These are phyloP conservation scores for Apamea sordens DNA, from an alignment of 2,888 invertebrate genomes.

Conservation along the genomic window DNA sequence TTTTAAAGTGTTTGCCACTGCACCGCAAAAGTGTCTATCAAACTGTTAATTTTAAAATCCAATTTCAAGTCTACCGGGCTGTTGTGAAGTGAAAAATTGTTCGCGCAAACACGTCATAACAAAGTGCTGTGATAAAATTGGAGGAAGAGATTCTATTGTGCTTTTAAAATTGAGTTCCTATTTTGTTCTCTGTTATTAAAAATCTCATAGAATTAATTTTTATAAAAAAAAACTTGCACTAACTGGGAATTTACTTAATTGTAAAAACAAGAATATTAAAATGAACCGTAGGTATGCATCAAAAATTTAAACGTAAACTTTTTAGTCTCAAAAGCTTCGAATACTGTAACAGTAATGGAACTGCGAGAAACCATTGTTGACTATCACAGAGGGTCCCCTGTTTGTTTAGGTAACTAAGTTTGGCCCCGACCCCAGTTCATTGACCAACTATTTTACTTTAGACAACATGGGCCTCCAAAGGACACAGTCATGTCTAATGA, in stretches of 20 bases:
- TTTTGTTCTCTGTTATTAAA: background rate
- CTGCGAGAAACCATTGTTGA: slow-evolving; percentile 78
- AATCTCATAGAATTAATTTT: background rate
- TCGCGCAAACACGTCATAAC: slow-evolving; percentile 20
- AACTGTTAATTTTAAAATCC: slow-evolving; percentile 64
- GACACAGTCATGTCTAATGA: slow-evolving; percentile 77
- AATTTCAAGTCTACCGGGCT: slow-evolving; percentile 52
- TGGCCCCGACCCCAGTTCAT: slow-evolving; percentile 81
- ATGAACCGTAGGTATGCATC: background rate
- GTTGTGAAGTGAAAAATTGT: slow-evolving; percentile 58
- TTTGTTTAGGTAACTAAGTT: slow-evolving; percentile 88
- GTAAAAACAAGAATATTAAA: background rate
- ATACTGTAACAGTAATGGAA: slow-evolving; percentile 68
- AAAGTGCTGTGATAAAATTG: slow-evolving; percentile 28
- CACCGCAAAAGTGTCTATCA: slow-evolving; percentile 63
- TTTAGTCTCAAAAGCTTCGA: slow-evolving; percentile 48
- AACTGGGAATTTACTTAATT: too few species aligned
- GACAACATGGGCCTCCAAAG: slow-evolving; percentile 79
- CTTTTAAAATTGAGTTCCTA: background rate
- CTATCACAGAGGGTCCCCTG: slow-evolving; percentile 77
- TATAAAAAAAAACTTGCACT: background rate
- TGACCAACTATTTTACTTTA: slow-evolving; percentile 85
- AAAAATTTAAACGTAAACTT: background rate
- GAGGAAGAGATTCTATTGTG: slow-evolving; percentile 14
- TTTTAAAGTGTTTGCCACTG: slow-evolving; percentile 70